These are phyloP conservation scores for Philonicus albiceps DNA, from an alignment of 2,888 invertebrate species.

Conservation along the genomic window DNA sequence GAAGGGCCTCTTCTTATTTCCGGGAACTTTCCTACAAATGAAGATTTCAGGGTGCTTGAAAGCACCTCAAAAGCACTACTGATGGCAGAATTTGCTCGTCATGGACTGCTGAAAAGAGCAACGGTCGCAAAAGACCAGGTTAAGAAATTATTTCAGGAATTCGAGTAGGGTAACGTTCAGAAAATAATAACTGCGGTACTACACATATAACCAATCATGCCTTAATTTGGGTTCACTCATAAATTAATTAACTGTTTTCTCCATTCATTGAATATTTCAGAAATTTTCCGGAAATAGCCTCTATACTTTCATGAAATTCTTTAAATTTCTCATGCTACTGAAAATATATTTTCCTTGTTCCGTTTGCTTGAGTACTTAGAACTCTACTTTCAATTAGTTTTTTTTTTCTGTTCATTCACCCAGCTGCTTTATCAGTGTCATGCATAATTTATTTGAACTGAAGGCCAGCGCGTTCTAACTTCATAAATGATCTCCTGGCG, in stretches of 20 bases:
- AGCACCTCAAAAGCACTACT: not conserved
- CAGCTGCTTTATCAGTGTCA: conserved; percentile 45
- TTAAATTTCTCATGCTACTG: not conserved
- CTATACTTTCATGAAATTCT: not conserved
- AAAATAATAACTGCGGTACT: not conserved
- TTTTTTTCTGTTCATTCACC: conserved; percentile 13
- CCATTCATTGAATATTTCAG: not conserved
- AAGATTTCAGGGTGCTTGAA: not conserved
- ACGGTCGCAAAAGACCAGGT: not conserved
- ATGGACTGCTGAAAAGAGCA: not conserved
- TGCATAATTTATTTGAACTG: conserved; percentile 45
- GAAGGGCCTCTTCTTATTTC: not conserved
- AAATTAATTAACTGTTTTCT: not conserved
- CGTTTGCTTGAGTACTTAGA: not conserved
- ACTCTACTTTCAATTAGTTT: conserved; percentile 4
- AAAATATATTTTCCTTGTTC: not conserved
- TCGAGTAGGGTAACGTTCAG: not conserved
- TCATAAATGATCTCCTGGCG: not conserved
- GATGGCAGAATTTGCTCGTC: not conserved
- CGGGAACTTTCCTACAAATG: not conserved
- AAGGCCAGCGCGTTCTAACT: not conserved
- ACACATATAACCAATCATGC: not conserved
- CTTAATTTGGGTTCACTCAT: not conserved
- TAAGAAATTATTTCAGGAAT: not conserved
- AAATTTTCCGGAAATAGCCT: not conserved